Evolutionary conservation across 64 coral and sea anemone genomes (phyloP).

Genomic region (Stichodactyla helianthus): DNA sequence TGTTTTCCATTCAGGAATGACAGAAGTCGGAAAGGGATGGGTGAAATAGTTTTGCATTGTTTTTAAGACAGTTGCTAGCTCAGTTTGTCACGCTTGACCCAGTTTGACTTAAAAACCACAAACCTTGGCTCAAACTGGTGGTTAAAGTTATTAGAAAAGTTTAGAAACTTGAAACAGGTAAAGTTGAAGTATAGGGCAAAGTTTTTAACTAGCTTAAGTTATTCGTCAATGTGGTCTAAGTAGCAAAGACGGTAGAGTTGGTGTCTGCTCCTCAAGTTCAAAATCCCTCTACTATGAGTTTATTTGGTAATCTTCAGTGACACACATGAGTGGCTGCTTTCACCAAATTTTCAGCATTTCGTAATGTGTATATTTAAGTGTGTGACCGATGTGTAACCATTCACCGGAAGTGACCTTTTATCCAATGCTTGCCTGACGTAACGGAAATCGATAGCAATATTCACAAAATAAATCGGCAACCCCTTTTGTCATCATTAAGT

Average conservation of each 20-base stretch:
- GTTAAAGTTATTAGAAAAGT: no score
- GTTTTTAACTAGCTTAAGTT: no score
- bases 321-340: not conserved
- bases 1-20: not conserved
- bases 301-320: not conserved
- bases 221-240: no score
- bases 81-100: no score
- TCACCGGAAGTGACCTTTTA: not conserved
- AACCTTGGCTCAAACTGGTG: no score
- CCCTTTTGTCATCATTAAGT: not conserved
- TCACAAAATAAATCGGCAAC: not conserved
- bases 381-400: not conserved
- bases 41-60: not conserved
- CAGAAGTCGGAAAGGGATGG: not conserved
- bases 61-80: no score
- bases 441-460: slow-evolving; percentile 5
- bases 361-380: not conserved
- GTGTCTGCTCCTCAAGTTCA: no score
- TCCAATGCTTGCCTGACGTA: not conserved
- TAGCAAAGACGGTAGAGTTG: no score
- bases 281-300: no score
- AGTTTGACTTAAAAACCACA: no score
- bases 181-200: no score
- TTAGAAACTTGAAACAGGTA: no score
- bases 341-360: not conserved